Percentiles rank a stretch among this genome's conserved stretches.
Conservation (phyloP, 2,113 vertebrate genomes). For the Nesogale talazaci region DNA sequence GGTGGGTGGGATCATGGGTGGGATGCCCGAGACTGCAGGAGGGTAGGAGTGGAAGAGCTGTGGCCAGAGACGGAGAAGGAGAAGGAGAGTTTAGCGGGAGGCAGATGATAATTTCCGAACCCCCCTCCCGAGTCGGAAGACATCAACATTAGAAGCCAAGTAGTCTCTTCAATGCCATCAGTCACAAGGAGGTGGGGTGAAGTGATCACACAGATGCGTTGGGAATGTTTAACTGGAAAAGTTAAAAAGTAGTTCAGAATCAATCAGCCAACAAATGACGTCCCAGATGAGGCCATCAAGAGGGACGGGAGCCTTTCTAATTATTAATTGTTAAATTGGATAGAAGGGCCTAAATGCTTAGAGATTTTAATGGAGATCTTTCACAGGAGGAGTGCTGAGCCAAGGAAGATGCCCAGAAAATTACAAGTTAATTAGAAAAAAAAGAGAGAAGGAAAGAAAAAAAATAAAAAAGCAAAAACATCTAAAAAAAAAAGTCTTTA, state of each 20-base stretch:
- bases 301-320: slow-evolving; percentile 69
- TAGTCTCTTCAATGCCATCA: slow-evolving; percentile 81
- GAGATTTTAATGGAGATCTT: slow-evolving; percentile 65
- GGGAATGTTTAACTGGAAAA: slow-evolving; percentile 82
- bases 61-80: slow-evolving; percentile 76
- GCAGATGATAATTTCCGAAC: not conserved
- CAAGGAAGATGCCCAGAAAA: slow-evolving; percentile 76
- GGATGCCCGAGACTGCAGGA: slow-evolving; percentile 95
- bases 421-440: slow-evolving; percentile 79
- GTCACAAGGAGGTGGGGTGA: slow-evolving; percentile 80
- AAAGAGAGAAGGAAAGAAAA: not conserved
- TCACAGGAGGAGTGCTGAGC: slow-evolving; percentile 77
- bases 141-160: slow-evolving; percentile 66
- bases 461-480: not conserved
- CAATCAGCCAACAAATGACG: slow-evolving; percentile 83
- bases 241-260: slow-evolving; percentile 88
- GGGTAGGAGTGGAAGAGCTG: slow-evolving; percentile 99
- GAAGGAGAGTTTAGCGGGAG: slow-evolving; percentile 67
- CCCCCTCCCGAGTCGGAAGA: slow-evolving; percentile 75
- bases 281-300: slow-evolving; percentile 76
- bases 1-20: slow-evolving; percentile 97
- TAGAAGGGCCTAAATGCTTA: slow-evolving; percentile 75
- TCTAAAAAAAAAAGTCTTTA: slow-evolving; percentile 62
- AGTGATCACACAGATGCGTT: slow-evolving; percentile 84
- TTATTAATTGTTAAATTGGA: slow-evolving; percentile 81